Conservation (phyloP, 2,113 vertebrate species). For the Chloroceryle aenea region DNA sequence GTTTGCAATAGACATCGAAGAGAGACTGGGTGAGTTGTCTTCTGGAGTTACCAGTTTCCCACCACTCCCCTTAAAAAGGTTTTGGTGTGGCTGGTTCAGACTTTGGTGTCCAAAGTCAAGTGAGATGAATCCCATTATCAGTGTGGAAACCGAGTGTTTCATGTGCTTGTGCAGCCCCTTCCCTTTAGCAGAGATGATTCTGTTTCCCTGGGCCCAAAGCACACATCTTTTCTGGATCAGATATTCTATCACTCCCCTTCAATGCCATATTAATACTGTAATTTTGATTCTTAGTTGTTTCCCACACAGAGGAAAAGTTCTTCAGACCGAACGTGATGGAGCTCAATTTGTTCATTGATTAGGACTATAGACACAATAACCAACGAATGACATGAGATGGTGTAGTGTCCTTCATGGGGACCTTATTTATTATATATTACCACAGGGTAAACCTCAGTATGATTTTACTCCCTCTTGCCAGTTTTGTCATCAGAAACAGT, state of each 20-base stretch:
- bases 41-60: not conserved
- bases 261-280: not conserved
- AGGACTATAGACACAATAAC: not conserved
- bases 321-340: not conserved
- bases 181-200: not conserved
- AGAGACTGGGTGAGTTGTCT: not conserved
- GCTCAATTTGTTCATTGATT: not conserved
- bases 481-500: not conserved
- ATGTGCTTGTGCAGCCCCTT: not conserved
- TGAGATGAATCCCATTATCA: not conserved
- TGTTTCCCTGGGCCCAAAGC: not conserved
- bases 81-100: not conserved
- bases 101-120: not conserved
- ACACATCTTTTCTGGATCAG: not conserved
- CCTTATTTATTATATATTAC: not conserved
- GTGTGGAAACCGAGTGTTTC: not conserved
- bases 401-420: not conserved
- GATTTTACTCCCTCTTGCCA: not conserved
- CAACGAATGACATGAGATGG: accelerated
- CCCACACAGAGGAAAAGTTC: not conserved
- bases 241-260: accelerated
- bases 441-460: not conserved
- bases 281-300: not conserved
- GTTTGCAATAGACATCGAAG: not conserved
- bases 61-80: not conserved